A percentile compares a stretch with the other conserved stretches of the same genome.
Conservation (phyloP, 2,888 invertebrate species). For the Tetramorium bicarinatum region DNA sequence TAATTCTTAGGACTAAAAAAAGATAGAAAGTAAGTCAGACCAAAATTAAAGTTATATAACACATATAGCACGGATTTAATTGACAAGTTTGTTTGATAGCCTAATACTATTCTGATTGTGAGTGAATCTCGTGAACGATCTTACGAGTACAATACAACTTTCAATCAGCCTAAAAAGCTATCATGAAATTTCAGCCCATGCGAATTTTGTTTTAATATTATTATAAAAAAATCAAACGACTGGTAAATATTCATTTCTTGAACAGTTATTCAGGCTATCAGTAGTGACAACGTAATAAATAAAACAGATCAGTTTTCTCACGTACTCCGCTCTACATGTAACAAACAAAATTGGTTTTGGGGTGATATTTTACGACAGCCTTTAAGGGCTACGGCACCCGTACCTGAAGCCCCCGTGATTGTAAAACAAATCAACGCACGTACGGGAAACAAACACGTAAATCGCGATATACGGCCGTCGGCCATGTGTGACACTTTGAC, state of each 20-base stretch:
- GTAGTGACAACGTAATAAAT: too few relatives aligned
- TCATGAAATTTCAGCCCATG: too few relatives aligned
- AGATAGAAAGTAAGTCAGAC: too few relatives aligned
- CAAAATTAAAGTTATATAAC: neutral
- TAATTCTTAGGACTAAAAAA: too few relatives aligned
- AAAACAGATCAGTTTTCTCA: too few relatives aligned
- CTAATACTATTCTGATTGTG: neutral
- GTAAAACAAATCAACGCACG: conserved; percentile 14
- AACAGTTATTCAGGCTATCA: too few relatives aligned
- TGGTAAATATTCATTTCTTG: too few relatives aligned
- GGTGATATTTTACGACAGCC: too few relatives aligned
- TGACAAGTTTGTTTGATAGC: neutral
- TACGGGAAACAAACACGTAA: conserved; percentile 59
- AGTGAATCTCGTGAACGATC: neutral
- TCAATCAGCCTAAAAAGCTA: neutral
- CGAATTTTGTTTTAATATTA: too few relatives aligned
- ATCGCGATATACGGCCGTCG: conserved; percentile 64
- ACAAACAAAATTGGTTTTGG: too few relatives aligned
- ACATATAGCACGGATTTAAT: neutral
- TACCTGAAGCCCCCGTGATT: neutral
- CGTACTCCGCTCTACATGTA: too few relatives aligned
- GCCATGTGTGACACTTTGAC: conserved; percentile 66
- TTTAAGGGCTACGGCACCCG: neutral
- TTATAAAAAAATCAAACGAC: too few relatives aligned
- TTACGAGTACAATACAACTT: neutral